Evolutionary conservation across 1,140 invertebrate genomes (phyloP).

Genomic region (Drosophila equinoxialis): DNA sequence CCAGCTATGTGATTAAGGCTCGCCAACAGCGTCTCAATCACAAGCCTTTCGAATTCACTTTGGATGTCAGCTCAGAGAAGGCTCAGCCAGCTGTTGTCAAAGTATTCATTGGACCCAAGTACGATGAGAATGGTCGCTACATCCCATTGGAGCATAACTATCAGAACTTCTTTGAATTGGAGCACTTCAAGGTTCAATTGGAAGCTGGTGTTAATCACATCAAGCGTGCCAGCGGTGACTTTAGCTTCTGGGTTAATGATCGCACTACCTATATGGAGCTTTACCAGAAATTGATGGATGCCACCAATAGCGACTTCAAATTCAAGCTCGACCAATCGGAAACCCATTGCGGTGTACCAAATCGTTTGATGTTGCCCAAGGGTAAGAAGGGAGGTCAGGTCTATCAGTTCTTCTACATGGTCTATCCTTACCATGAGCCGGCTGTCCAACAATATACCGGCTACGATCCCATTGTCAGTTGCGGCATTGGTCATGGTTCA

Average conservation of each 20-base stretch:
- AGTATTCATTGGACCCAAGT: constrained; percentile 86
- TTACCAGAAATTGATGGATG: constrained; percentile 78
- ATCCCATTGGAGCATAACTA: constrained; percentile 74
- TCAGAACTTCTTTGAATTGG: constrained; percentile 81
- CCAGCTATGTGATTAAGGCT: constrained; percentile 85
- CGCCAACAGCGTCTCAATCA: constrained; percentile 86
- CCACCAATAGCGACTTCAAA: constrained; percentile 83
- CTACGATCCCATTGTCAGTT: constrained; percentile 69
- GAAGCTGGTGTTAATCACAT: constrained; percentile 67
- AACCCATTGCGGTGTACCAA: constrained; percentile 85
- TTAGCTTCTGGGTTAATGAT: constrained; percentile 73
- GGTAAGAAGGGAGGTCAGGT: constrained; percentile 87
- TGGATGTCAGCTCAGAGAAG: constrained; percentile 84
- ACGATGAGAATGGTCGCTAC: constrained; percentile 83
- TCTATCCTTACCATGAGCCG: constrained; percentile 84
- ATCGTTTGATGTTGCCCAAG: constrained; percentile 87
- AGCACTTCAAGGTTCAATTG: constrained; percentile 75
- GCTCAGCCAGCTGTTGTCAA: constrained; percentile 84
- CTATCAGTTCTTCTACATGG: constrained; percentile 87
- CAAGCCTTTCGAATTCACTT: constrained; percentile 86
- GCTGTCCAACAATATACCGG: constrained; percentile 66
- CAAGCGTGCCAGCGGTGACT: constrained; percentile 73
- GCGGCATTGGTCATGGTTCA: constrained; percentile 82
- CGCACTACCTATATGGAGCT: constrained; percentile 77
- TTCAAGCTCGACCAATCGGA: constrained; percentile 84